Conservation (phyloP, 2,113 vertebrate species). For the Rattus rattus region DNA sequence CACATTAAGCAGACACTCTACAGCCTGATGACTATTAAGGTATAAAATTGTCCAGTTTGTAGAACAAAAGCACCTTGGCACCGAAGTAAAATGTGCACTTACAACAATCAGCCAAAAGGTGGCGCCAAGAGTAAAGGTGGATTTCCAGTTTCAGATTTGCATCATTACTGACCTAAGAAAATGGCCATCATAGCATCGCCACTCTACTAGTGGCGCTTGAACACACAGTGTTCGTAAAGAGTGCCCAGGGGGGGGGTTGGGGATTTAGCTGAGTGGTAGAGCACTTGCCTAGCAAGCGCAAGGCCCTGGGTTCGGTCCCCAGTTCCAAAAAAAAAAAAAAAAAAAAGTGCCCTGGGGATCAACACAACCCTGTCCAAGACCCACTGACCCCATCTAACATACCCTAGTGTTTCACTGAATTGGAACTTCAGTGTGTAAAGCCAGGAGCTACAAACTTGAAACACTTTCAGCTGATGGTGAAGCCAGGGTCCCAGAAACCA, state of each 20-base stretch:
- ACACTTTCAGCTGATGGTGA: not conserved
- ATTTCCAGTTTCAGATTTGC: constrained; percentile 3
- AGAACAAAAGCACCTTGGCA: not conserved
- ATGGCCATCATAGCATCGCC: not conserved
- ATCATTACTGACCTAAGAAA: not conserved
- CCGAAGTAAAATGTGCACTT: not conserved
- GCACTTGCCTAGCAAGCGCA: no score
- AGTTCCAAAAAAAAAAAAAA: no score
- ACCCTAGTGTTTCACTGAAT: not conserved
- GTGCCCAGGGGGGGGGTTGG: not conserved
- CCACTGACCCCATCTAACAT: not conserved
- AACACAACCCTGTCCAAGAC: not conserved
- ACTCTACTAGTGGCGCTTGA: not conserved
- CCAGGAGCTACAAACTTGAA: not conserved
- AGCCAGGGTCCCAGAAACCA: not conserved
- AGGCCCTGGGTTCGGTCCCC: no score
- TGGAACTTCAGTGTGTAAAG: not conserved
- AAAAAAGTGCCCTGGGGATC: not conserved
- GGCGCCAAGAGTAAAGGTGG: constrained; percentile 42
- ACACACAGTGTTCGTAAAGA: not conserved
- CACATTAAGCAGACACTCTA: not conserved
- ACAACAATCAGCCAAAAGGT: constrained; percentile 75
- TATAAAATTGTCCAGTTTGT: not conserved
- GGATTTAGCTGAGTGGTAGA: no score
- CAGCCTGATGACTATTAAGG: not conserved